phyloP scores from a whole-genome alignment of 2,888 invertebrate genomes.

The Drosophila borborema region DNA sequence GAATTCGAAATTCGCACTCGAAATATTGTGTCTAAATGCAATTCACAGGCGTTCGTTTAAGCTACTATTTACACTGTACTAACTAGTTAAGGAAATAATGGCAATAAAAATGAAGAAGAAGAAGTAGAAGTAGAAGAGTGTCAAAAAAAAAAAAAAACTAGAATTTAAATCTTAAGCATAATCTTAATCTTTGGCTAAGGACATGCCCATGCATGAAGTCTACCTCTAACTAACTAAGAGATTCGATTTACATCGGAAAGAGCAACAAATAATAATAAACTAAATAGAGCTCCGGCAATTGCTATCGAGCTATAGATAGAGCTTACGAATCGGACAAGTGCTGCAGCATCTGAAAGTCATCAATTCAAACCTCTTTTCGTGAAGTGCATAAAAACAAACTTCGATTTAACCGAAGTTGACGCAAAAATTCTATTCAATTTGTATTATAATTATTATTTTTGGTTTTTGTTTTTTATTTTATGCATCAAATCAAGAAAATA shows the following conservation, averaged over 20 bases:
- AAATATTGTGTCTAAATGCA: constrained; percentile 51
- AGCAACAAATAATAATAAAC: neutral
- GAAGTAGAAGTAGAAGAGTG: neutral
- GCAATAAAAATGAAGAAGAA: neutral
- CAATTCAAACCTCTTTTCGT: constrained; percentile 21
- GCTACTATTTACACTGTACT: constrained; percentile 13
- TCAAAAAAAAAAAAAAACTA: neutral
- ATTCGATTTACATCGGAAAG: neutral
- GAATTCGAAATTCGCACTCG: constrained; percentile 34
- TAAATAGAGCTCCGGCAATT: neutral
- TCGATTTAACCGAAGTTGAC: constrained; percentile 43
- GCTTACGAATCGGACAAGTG: constrained; percentile 6
- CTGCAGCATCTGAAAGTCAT: neutral
- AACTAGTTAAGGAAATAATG: constrained; percentile 5
- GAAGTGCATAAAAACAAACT: constrained; percentile 59
- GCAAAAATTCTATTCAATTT: constrained; percentile 18
- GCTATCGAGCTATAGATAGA: neutral
- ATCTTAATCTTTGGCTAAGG: constrained; percentile 30
- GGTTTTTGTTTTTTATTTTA: constrained; percentile 10
- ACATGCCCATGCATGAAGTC: constrained; percentile 72
- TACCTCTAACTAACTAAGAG: constrained; percentile 18
- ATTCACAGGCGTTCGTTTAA: constrained; percentile 40
- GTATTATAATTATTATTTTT: neutral
- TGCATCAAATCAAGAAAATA: constrained; percentile 69
- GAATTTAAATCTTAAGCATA: constrained; percentile 40